phyloP scores from a whole-genome alignment of 2,797 vertebrate species.

The Esox lucius region DNA sequence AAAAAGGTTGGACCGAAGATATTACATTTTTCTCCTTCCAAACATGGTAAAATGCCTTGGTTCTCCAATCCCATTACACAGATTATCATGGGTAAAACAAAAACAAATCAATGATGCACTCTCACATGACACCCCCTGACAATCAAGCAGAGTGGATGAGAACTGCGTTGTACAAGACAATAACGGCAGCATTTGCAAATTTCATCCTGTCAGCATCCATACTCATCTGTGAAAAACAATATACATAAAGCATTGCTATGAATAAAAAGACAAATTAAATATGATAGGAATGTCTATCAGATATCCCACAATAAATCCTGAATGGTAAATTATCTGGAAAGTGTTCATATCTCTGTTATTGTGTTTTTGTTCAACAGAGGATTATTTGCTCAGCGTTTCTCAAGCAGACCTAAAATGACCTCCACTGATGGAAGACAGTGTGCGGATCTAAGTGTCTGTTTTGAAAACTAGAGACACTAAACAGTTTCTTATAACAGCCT shows the following conservation, averaged over 20 bases:
- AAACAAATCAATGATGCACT: not conserved
- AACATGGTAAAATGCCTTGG: not conserved
- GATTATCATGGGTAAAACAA: not conserved
- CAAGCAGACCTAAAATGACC: not conserved
- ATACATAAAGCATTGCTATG: not conserved
- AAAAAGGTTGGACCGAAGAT: constrained; percentile 6
- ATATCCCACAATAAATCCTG: not conserved
- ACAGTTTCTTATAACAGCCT: not conserved
- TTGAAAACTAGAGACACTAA: not conserved
- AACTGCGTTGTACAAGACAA: not conserved
- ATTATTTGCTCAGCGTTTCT: not conserved
- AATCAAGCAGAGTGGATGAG: not conserved
- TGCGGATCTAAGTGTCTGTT: not conserved
- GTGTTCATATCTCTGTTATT: not conserved
- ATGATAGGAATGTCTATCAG: not conserved
- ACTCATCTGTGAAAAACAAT: constrained; percentile 5
- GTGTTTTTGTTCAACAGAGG: not conserved
- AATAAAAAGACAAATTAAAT: not conserved
- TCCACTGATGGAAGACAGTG: not conserved
- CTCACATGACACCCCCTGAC: constrained; percentile 3
- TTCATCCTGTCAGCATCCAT: not conserved
- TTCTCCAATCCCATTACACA: not conserved
- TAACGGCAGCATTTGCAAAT: constrained; percentile 1
- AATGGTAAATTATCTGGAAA: not conserved
- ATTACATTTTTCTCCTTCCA: constrained; percentile 12